Conservation (phyloP, 2,113 vertebrate species). For the Oostethus manadensis region DNA sequence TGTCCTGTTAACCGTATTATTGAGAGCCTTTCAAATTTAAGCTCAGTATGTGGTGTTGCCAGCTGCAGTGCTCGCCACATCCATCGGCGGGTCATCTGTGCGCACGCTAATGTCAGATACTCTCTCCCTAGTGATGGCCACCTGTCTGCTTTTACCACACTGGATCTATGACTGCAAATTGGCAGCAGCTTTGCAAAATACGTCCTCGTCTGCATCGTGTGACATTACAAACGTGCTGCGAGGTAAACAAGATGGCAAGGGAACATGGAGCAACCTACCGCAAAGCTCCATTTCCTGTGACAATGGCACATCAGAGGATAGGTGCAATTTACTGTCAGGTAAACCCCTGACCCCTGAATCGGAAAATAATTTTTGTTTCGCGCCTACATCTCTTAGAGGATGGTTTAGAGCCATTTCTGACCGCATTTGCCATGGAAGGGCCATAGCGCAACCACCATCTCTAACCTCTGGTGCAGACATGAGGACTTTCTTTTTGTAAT, state of each 20-base stretch:
- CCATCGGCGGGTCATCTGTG: constrained; percentile 38
- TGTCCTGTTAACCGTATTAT: constrained; percentile 18
- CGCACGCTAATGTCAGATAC: constrained; percentile 50
- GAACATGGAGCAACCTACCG: constrained; percentile 65
- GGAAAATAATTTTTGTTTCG: constrained; percentile 33
- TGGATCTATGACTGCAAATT: constrained; percentile 55
- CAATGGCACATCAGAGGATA: constrained; percentile 27
- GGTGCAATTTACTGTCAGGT: constrained; percentile 27
- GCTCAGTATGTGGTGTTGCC: constrained; percentile 43
- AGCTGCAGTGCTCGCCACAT: constrained; percentile 25
- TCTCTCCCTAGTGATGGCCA: constrained; percentile 67
- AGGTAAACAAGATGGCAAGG: constrained; percentile 60
- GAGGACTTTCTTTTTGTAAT: constrained; percentile 60
- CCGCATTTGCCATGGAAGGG: constrained; percentile 57
- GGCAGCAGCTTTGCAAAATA: constrained; percentile 45
- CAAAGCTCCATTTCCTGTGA: constrained; percentile 41
- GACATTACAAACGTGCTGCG: constrained; percentile 45
- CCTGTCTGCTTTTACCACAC: constrained; percentile 56
- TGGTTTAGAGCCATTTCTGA: constrained; percentile 51
- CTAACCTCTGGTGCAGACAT: constrained; percentile 32
- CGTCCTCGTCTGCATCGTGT: constrained; percentile 40
- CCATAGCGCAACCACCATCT: constrained; percentile 35
- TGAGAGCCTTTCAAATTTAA: constrained; percentile 30
- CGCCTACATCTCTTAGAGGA: constrained; percentile 39
- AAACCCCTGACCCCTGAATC: constrained; percentile 24